Evolutionary conservation across 1,140 invertebrate genomes (phyloP), one percentile per base, ranked within the genome.

Genomic region (Drosophila leontia): DNA sequence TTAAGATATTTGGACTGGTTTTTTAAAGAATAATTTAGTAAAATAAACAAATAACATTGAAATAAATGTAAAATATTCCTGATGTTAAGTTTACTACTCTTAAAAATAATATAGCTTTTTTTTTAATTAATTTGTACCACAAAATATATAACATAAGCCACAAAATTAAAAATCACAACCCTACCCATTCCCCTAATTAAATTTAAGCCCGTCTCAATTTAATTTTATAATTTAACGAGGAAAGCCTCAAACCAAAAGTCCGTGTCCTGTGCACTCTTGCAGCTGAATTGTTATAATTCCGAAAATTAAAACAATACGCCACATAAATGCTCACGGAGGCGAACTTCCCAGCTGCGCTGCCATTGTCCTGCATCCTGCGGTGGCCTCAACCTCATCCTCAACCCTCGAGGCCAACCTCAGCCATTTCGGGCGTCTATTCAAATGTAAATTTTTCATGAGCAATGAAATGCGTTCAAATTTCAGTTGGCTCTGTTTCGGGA

Each of bases 271-370:
- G 77, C 47, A 84, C 57, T 71, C 63, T 71, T 48, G 35, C 53
- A 50, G 44, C 47, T 13, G 47, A 64, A 78, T 87, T 74, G 63
- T 55, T 64, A 65, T 60, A 74, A 90, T 90, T 77, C 68, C 45
- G 61, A 69, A 82, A 90, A 90, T 90, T 85, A 90, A 90, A 90
- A 90, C 85, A 90, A 90, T 90, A 90, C 86, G 85, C 85, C 85
- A 74, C 72, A 90, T 90, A 90, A 90, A 85, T 91, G 85, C 75
- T 75, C 75, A 85, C 61, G 53, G 81, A 79, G 71, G 75, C 86
- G 85, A 65, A 90, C 85, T 75, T 90, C 85, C 78, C 85, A 79
- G 64, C 58, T 72, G 69, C 69, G 42, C 9, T 70, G 65, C 75
- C 85, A 85, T 90, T 90, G 85, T 78, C 67, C 69, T 78, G 81